Conservation (phyloP, 2,113 vertebrate species). For the Carollia perspicillata region DNA sequence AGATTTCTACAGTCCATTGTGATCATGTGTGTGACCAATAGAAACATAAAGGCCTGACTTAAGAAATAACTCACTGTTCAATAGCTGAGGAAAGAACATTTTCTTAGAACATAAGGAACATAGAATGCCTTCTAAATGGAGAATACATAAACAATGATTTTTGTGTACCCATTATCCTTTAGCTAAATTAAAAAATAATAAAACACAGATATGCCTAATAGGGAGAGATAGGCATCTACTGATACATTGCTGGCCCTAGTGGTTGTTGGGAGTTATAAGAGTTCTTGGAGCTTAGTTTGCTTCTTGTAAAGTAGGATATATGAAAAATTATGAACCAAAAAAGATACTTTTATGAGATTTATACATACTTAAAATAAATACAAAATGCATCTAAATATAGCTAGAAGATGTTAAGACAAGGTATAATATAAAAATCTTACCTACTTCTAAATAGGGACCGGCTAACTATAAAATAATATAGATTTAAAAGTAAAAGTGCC, state of each 20-base stretch:
- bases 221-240: background rate
- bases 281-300: slow-evolving; percentile 67
- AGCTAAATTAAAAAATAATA: slow-evolving; percentile 64
- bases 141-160: slow-evolving; percentile 49
- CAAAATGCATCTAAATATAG: slow-evolving; percentile 25
- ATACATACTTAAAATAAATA: slow-evolving; percentile 80
- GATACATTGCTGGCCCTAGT: background rate
- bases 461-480: slow-evolving; percentile 27
- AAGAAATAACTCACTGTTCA: slow-evolving; percentile 52
- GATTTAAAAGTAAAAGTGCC: background rate
- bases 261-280: slow-evolving; percentile 5
- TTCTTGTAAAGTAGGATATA: slow-evolving; percentile 63
- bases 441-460: background rate
- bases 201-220: slow-evolving; percentile 27
- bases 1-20: background rate
- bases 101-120: slow-evolving; percentile 31
- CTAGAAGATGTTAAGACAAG: background rate
- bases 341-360: slow-evolving; percentile 77
- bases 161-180: slow-evolving; percentile 55
- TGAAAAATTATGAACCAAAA: slow-evolving; percentile 32
- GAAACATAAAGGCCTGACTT: background rate
- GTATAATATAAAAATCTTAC: background rate
- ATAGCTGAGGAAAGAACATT: slow-evolving; percentile 34
- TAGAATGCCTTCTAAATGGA: background rate
- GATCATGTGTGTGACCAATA: background rate